Evolutionary conservation across 2,888 invertebrate species (phyloP).

Genomic region (Hypercompe scribonia): DNA sequence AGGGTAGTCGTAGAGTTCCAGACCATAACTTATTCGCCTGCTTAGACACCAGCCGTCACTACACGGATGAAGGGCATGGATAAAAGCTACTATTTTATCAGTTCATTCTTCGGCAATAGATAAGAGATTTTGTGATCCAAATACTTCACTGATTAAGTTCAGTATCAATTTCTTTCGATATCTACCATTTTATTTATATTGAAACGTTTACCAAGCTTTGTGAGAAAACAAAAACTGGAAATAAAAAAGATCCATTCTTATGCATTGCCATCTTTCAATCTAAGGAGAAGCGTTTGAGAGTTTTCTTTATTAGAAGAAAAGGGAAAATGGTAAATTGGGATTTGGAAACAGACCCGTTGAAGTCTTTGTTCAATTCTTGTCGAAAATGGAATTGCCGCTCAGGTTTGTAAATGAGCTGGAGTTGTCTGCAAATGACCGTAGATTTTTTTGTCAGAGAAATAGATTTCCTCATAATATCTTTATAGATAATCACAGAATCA

Average conservation of each 20-base stretch:
- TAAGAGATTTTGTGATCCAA: neutral
- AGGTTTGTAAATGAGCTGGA: conserved; percentile 51
- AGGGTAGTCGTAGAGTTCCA: no score
- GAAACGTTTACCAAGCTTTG: conserved; percentile 28
- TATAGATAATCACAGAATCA: neutral
- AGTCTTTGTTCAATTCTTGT: conserved; percentile 51
- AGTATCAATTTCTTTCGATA: conserved; percentile 11
- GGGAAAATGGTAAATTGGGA: conserved; percentile 50
- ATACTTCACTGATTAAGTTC: neutral
- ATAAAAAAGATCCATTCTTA: conserved; percentile 34
- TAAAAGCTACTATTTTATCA: neutral
- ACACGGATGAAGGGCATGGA: no score
- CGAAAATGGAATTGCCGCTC: conserved; percentile 55
- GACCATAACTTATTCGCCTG: no score
- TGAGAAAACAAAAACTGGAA: conserved; percentile 34
- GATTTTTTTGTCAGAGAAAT: conserved; percentile 1
- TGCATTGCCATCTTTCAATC: conserved; percentile 55
- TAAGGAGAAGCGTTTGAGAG: conserved; percentile 39
- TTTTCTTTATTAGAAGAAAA: conserved; percentile 45
- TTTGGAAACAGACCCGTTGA: conserved; percentile 47
- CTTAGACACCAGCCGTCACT: no score
- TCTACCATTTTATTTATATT: conserved; percentile 29
- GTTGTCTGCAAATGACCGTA: conserved; percentile 34
- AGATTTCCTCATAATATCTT: neutral
- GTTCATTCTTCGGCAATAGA: neutral